Evolutionary conservation across 2,113 vertebrate genomes (phyloP), one percentile per base, ranked within the genome.

Genomic region (Poecile atricapillus): DNA sequence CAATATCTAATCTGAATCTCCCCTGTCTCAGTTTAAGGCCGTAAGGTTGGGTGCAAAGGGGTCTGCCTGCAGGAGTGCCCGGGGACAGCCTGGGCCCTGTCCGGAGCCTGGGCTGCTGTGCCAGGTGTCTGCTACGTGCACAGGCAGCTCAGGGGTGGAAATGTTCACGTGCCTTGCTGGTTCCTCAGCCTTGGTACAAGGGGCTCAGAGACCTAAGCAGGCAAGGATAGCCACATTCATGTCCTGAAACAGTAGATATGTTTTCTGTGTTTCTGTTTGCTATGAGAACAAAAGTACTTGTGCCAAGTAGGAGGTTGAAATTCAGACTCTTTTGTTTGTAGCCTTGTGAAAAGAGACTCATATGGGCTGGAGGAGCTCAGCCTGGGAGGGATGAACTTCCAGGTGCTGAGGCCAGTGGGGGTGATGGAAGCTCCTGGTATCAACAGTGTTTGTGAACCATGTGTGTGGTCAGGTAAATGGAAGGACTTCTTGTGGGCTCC

Each of bases 41-140:
- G 1, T 7, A 20, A 13, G 15, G 9, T 27, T 16, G 7, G 12
- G 7, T 76, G 20, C 60, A 25, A 35, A 76, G 28, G 39, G 24
- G 1, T 63, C 15, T 63, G 49, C 5, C 50, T 33, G 18, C 31
- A 33, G 59, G 21, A 64, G 22, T 44, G 27, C 15, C 31, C 12
- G 0, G 15, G 28, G 23, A 7, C 17, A 24, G 28, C 27, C 25
- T 1, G 6, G 12, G 27, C 68, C 7, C 44, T 23, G 24, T 15
- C 22, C 1, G 0, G 10, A 25, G 70, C 13, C 1, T 0, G 5
- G 13, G 3, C 21, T 59, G 47, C 37, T 11, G 25, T 7, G 13
- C 56, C 2, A 5, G 8, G 6, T 17, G 30, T 73, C 22, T 49
- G 16, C 15, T 22, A 24, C 12, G 4, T 14, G 20, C 31, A 3